Evolutionary conservation across 1,140 invertebrate genomes (phyloP), one percentile per base, ranked within the genome.

Genomic region (Heliconius eleuchia): DNA sequence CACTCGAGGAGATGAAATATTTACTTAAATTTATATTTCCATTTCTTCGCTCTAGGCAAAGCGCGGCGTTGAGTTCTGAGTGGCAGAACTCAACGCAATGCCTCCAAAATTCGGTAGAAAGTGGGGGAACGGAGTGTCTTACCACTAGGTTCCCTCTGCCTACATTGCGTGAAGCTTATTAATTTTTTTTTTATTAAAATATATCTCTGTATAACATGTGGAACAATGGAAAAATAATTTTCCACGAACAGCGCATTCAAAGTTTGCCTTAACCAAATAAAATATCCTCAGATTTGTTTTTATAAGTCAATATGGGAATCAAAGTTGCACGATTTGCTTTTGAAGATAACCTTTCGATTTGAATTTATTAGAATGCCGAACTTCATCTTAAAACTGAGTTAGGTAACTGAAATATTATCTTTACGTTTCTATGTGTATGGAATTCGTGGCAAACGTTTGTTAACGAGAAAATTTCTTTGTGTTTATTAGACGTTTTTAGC

Each of bases 241-340:
- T 23, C 3, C 60, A 16, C 27, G 13, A 66, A 27, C 60, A 66
- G 27, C 60, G n/a, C 60, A 66, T n/a, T 13, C 60, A 30, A 66
- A 66, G 60, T 66, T 66, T 27, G 9, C 23, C 60, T 27, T 16
- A 66, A 66, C 60, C 60, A 66, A 30, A 66, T 66, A 66, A 66
- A 27, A 66, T 66, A 66, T 66, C 60, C 30, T 66, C 60, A 66
- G 60, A 60, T 66, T 66, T 66, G 60, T 66, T 66, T 66, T 66
- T 66, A 66, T 66, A 66, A 66, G 60, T 66, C 60, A 30, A 66
- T 66, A 66, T 66, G 60, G 57, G 60, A 66, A 66, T 66, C 60
- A 66, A 66, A 66, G 60, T 66, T 66, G 60, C 60, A 66, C 27
- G 60, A 66, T 66, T 66, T 66, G 23, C 60, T 66, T 30, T 66